Evolutionary conservation across 1,140 invertebrate genomes (phyloP).

Genomic region (Megalonaias nervosa): DNA sequence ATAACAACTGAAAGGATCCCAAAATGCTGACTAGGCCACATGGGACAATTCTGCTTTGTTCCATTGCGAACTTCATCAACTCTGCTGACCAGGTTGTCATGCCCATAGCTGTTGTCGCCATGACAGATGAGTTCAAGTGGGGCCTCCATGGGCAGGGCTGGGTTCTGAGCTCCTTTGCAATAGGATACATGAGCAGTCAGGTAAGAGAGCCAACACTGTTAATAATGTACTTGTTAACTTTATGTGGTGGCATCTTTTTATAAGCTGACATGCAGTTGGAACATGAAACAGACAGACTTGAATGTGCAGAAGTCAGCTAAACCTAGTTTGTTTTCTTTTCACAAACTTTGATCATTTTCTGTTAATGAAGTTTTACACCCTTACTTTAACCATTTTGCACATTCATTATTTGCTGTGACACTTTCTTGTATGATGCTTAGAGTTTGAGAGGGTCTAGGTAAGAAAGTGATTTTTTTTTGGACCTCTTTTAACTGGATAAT

Average conservation of each 20-base stretch:
- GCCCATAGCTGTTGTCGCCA: slow-evolving; percentile 85
- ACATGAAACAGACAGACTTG: no score
- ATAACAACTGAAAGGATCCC: no score
- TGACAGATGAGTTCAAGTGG: slow-evolving; percentile 84
- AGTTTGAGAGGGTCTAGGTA: slow-evolving; percentile 84
- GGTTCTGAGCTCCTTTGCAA: slow-evolving; percentile 85
- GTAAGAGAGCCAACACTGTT: slow-evolving; percentile 64
- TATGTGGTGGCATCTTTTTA: not conserved
- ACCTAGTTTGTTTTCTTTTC: no score
- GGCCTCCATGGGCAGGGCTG: slow-evolving; percentile 83
- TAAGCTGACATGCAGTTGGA: no score
- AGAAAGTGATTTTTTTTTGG: slow-evolving; percentile 25
- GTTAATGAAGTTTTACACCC: no score
- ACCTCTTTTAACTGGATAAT: no score
- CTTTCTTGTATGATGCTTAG: slow-evolving; percentile 80
- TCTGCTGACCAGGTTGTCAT: slow-evolving; percentile 86
- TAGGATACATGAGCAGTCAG: slow-evolving; percentile 87
- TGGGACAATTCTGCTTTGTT: slow-evolving; percentile 80
- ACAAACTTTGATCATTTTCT: no score
- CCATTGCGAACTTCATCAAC: slow-evolving; percentile 85
- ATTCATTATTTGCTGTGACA: slow-evolving; percentile 78
- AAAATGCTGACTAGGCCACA: slow-evolving; percentile 70
- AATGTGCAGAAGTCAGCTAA: no score
- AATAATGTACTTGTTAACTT: not conserved
- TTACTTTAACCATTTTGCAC: slow-evolving; percentile 70